Percentiles rank a stretch among this genome's conserved stretches.
phyloP scores from a whole-genome alignment of 2,888 invertebrate species.

The Ariolimax columbianus region DNA sequence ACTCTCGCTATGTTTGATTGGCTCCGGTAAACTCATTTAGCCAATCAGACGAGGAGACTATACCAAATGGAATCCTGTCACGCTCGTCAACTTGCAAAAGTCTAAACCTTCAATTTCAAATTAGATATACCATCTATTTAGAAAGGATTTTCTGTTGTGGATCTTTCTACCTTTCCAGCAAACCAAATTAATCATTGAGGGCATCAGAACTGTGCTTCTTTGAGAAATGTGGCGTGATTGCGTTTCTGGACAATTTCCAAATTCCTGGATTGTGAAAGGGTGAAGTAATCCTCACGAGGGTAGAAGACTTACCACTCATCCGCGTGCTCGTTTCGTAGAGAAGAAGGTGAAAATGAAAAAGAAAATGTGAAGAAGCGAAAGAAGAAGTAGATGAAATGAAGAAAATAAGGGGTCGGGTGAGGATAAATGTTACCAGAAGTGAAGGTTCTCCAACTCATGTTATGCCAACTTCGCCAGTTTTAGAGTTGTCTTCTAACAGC shows the following conservation, averaged over 20 bases:
- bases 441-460: too few relatives aligned
- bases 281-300: too few relatives aligned
- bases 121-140: not conserved
- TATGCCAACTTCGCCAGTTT: too few relatives aligned
- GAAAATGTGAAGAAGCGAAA: too few relatives aligned
- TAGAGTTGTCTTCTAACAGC: too few relatives aligned
- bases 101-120: not conserved
- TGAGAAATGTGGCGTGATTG: not conserved
- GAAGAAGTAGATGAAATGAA: too few relatives aligned
- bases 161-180: not conserved
- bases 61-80: slow-evolving; percentile 18
- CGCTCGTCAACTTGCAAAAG: slow-evolving; percentile 13
- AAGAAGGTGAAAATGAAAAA: too few relatives aligned
- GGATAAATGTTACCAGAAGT: too few relatives aligned
- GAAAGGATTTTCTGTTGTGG: not conserved
- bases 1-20: not conserved
- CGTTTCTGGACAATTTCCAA: not conserved
- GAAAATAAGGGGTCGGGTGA: too few relatives aligned
- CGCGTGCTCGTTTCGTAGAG: too few relatives aligned
- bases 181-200: not conserved
- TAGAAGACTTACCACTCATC: too few relatives aligned
- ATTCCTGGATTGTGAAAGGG: not conserved
- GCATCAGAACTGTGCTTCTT: not conserved
- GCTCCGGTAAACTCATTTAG: slow-evolving; percentile 13
- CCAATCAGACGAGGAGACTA: slow-evolving; percentile 30